Evolutionary conservation across 2,113 vertebrate genomes (phyloP).

Genomic region (Paralichthys olivaceus): DNA sequence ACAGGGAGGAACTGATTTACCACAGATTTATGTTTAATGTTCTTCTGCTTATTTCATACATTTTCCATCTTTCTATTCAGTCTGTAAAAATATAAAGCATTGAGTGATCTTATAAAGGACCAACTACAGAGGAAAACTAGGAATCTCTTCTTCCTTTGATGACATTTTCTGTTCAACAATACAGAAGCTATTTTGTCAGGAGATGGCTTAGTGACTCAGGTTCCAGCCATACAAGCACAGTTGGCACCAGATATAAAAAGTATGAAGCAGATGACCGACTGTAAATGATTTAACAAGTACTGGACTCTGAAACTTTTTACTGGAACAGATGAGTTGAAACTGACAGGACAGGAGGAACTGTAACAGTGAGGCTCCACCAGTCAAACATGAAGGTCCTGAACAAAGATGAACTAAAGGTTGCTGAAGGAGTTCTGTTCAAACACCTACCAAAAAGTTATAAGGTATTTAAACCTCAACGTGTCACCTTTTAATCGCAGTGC

Average conservation of each 20-base stretch:
- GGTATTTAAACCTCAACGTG: background rate
- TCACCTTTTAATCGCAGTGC: background rate
- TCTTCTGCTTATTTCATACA: too few relatives aligned
- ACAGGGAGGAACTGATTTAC: too few relatives aligned
- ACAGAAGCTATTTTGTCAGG: too few relatives aligned
- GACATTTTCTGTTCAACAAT: too few relatives aligned
- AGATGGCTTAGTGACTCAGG: too few relatives aligned
- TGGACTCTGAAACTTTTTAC: background rate
- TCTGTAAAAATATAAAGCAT: too few relatives aligned
- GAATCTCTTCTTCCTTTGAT: too few relatives aligned
- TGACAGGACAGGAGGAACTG: accelerated
- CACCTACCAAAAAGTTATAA: conserved; percentile 59
- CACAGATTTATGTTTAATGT: too few relatives aligned
- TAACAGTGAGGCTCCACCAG: accelerated
- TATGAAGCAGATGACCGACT: too few relatives aligned
- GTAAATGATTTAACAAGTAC: background rate
- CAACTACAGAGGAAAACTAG: too few relatives aligned
- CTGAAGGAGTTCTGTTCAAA: conserved; percentile 45
- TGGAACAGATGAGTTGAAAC: background rate
- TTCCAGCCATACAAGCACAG: background rate
- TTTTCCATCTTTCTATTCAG: too few relatives aligned
- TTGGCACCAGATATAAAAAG: background rate
- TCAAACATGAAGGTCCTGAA: conserved; percentile 67
- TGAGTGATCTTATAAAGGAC: too few relatives aligned
- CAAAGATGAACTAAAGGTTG: conserved; percentile 54